Evolutionary conservation across 2,888 invertebrate species (phyloP), one percentile per base, ranked within the genome.

Genomic region (Hypercompe scribonia): DNA sequence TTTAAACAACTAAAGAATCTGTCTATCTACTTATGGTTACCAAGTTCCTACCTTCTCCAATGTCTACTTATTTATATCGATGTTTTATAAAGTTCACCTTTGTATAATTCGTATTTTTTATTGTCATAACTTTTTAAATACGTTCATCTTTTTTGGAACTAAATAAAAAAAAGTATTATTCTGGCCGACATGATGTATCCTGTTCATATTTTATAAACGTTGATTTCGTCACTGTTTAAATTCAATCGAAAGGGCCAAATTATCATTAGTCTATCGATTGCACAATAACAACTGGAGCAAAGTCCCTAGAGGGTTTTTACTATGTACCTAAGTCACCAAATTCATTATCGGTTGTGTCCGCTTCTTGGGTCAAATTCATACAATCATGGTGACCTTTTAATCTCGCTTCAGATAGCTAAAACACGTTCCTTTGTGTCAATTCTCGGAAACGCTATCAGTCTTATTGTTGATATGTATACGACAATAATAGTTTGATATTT

Each of bases 381-480:
- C 94, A 93, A 95, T 94, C 93, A 90, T 84, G 75, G 87, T 86
- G 92, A 93, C 93, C 94, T 94, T n/a, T 92, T 94, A 93, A 92
- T 95, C 93, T 92, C 87, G 86, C 90, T 93, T 91, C 88, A 92
- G 92, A 93, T 95, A 94, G 88, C 88, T 90, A 88, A 90, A 90
- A 89, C 90, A 89, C 87, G 90, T 88, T 92, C 89, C 90, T 91
- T 93, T 93, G 93, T 91, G 85, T 92, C 86, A 89, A 86, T 95
- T 94, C 94, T 92, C 79, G 83, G 94, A 94, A 94, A 84, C 85
- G 81, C 82, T 81, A 87, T 86, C 88, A 83, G 89, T 89, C 86
- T 82, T 84, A 87, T 88, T 89, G 89, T 92, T 90, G 89, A 85
- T 87, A 85, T 84, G 86, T 82, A 54, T 54, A 8, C 50, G 81